Percentiles rank a stretch among this genome's conserved stretches.
Conservation (phyloP, 2,888 invertebrate species). For the Diaprepes abbreviatus region DNA sequence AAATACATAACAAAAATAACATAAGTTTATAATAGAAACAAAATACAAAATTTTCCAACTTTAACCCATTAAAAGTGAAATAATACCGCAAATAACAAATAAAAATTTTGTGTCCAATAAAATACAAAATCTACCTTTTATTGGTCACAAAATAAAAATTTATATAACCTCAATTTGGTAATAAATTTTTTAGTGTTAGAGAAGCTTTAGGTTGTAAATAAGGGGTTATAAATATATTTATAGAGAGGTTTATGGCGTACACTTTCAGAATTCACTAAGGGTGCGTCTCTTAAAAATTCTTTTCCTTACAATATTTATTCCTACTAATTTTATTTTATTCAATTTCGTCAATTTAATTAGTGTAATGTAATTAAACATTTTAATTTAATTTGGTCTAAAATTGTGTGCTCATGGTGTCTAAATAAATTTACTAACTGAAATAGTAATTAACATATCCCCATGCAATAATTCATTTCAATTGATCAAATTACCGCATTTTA, state of each 20-base stretch:
- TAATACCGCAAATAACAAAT: slow-evolving; percentile 1
- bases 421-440: slow-evolving; percentile 27
- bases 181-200: slow-evolving; percentile 23
- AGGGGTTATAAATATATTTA: slow-evolving; percentile 15
- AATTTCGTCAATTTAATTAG: background rate
- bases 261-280: slow-evolving; percentile 5
- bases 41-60: background rate
- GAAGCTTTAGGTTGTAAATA: slow-evolving; percentile 21
- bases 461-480: slow-evolving; percentile 29
- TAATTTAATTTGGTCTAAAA: slow-evolving; percentile 33
- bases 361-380: slow-evolving; percentile 28
- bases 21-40: too few relatives aligned
- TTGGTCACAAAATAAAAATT: slow-evolving; percentile 23
- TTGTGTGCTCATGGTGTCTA: slow-evolving; percentile 21
- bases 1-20: too few relatives aligned
- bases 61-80: background rate
- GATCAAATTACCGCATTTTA: slow-evolving; percentile 25
- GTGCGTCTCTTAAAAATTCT: background rate
- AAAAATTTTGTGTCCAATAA: slow-evolving; percentile 13
- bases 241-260: slow-evolving; percentile 12
- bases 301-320: background rate
- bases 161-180: slow-evolving; percentile 25
- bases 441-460: slow-evolving; percentile 34
- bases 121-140: slow-evolving; percentile 20
- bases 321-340: too few relatives aligned